These are phyloP conservation scores for Ennomos quercinarius DNA, from an alignment of 2,888 invertebrate genomes.

Conservation along the genomic window DNA sequence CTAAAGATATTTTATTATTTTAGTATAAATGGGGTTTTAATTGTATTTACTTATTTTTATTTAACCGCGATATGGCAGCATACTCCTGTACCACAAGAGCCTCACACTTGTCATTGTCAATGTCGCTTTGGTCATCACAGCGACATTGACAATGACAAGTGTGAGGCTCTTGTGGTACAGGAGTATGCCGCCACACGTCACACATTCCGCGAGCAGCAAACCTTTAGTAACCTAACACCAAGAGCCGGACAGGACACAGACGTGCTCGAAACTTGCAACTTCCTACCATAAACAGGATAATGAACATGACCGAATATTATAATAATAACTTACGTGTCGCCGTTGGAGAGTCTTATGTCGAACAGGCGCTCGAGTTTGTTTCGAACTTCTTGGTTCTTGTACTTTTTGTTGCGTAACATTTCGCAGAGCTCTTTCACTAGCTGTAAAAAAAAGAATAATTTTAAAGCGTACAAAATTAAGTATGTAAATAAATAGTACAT, in stretches of 20 bases:
- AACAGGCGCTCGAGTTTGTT: constrained; percentile 67
- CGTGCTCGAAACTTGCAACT: constrained; percentile 1
- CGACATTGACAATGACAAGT: no score
- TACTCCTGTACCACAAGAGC: no score
- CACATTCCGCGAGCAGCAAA: neutral
- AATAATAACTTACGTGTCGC: constrained; percentile 72
- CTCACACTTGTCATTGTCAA: no score
- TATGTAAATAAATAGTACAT: no score
- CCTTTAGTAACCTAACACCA: neutral
- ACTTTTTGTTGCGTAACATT: constrained; percentile 61
- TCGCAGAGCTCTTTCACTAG: constrained; percentile 70
- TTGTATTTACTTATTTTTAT: no score
- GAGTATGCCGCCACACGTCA: no score
- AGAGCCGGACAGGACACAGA: constrained; percentile 1
- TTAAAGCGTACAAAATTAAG: no score
- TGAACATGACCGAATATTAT: constrained; percentile 21
- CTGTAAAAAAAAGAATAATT: constrained; percentile 43
- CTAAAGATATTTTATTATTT: no score
- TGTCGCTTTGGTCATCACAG: no score
- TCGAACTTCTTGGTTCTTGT: constrained; percentile 60
- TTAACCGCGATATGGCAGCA: no score
- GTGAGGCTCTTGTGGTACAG: no score
- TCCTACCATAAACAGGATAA: constrained; percentile 10
- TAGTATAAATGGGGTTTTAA: no score
- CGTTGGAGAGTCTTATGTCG: constrained; percentile 70